phyloP scores from a whole-genome alignment of 2,888 invertebrate species.

The Pristionchus fissidentatus region DNA sequence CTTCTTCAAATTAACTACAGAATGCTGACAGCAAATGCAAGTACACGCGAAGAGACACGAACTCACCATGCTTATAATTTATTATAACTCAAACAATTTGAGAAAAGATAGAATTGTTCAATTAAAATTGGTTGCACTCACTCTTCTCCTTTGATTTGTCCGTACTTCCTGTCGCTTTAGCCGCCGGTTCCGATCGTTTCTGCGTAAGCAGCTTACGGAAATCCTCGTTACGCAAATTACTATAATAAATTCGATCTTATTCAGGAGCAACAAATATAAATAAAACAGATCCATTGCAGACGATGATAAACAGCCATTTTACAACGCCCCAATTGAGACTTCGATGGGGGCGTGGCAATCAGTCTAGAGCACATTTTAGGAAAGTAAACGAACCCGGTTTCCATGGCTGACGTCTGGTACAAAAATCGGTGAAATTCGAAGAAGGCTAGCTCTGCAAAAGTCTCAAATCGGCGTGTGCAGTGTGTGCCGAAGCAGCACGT shows the following conservation, averaged over 20 bases:
- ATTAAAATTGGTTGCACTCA: background rate
- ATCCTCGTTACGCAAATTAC: constrained; percentile 69
- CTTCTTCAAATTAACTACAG: background rate
- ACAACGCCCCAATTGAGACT: background rate
- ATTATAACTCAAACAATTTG: background rate
- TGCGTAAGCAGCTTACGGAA: constrained; percentile 71
- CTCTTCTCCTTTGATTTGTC: background rate
- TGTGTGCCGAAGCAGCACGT: no score
- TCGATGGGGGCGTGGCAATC: no score
- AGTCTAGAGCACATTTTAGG: no score
- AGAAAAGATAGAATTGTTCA: background rate
- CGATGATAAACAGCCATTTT: background rate
- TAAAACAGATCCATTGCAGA: background rate
- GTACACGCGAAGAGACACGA: background rate
- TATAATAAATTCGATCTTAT: constrained; percentile 47
- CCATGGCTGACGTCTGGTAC: constrained; percentile 1
- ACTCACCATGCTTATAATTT: background rate
- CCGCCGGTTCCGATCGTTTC: constrained; percentile 54
- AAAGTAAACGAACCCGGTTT: constrained; percentile 8
- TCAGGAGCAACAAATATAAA: background rate
- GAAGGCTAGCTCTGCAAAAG: background rate
- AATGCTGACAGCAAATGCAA: background rate
- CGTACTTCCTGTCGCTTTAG: constrained; percentile 10
- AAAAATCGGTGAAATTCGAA: background rate
- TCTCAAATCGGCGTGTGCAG: background rate